Evolutionary conservation across 2,888 invertebrate genomes (phyloP), one percentile per base, ranked within the genome.

Genomic region (Volucella inanis): DNA sequence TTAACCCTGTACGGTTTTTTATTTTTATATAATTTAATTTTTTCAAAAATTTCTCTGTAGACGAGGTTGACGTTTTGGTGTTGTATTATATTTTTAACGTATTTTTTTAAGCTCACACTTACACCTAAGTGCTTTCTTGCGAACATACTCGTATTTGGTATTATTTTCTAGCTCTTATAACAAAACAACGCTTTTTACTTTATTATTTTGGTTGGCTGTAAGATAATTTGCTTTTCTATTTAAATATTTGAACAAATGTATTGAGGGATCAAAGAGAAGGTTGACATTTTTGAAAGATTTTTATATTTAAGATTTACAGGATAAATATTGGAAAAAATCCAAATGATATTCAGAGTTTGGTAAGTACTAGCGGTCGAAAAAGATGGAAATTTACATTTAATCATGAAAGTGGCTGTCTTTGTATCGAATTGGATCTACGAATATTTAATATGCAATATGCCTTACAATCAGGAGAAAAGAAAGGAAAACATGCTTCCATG

Each of bases 141-240:
- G 11, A 68, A n/a, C 31, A 12, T 71, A n/a, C n/a, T n/a, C n/a
- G n/a, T n/a, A 12, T 62, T 54, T 43, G 59, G 52, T 52, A 67
- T 54, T 9, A 47, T 31, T 54, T 52, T 39, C 45, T 43, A 72
- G 77, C 82, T 67, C 15, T 62, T 39, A 52, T 84, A 80, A 75
- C 65, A 65, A 43, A 18, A 57, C 75, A 59, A 80, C 64, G 75
- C 80, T 79, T 68, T 49, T 14, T 47, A 43, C 61, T 57, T 64
- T 83, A 12, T 14, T 47, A 43, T 67, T 57, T 64, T 83, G 14
- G 70, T 68, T 80, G 70, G 74, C 64, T 74, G 12, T 68, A 41
- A 41, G 12, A 61, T 52, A 14, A 14, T 57, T 62, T 62, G 54
- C 62, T 68, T 75, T 41, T 54, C 47, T 41, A 55, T 55, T 14